Conservation (phyloP, 2,113 vertebrate genomes). For the Hiodon tergisus region DNA sequence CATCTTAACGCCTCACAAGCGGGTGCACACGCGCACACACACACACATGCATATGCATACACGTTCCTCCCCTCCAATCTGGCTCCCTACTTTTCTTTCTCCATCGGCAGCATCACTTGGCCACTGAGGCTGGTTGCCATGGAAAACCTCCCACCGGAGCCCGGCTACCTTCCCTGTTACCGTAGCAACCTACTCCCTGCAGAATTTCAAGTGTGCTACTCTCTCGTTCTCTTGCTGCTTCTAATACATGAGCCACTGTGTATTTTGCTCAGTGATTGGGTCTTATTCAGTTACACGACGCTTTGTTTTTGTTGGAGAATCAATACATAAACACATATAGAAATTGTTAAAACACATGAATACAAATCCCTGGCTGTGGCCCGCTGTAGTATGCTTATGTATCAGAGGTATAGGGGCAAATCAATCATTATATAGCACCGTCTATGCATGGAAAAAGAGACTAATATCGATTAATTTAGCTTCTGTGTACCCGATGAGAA, state of each 20-base stretch:
- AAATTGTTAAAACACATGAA: background rate
- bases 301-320: background rate
- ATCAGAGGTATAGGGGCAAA: too few relatives aligned
- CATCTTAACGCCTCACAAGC: constrained; percentile 13
- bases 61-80: constrained; percentile 28
- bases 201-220: constrained; percentile 64
- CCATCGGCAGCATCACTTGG: constrained; percentile 63
- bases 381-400: too few relatives aligned
- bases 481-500: too few relatives aligned
- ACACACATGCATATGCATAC: constrained; percentile 36
- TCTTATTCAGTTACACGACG: constrained; percentile 4
- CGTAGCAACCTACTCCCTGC: constrained; percentile 69
- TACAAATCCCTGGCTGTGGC: background rate
- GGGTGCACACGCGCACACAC: background rate
- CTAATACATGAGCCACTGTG: constrained; percentile 20
- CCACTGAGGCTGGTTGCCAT: constrained; percentile 64
- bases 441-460: too few relatives aligned
- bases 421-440: too few relatives aligned
- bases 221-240: constrained; percentile 29
- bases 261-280: constrained; percentile 12
- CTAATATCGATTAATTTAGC: too few relatives aligned
- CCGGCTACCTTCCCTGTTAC: constrained; percentile 68
- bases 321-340: too few relatives aligned
- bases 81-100: constrained; percentile 35
- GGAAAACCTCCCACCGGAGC: constrained; percentile 69